Base-by-base conservation (phyloP, 1,140 invertebrate species). In the Dufourea novaeangliae region DNA sequence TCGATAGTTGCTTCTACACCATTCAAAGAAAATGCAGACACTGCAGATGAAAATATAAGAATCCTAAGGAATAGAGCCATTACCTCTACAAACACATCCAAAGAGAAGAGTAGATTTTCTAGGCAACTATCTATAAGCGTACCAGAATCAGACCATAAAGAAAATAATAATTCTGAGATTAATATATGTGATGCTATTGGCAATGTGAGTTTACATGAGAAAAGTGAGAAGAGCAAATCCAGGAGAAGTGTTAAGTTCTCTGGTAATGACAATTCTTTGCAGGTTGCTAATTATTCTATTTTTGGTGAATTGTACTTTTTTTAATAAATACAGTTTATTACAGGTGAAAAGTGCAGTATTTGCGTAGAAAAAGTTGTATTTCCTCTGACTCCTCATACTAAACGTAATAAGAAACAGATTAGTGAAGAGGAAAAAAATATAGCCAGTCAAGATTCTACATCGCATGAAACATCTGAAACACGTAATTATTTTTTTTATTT, bases 171-270 rank as follows among this genome's bases (percentile, higher is more conserved):
- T 14, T n/a, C 39, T 41, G 25, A 69, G 8, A 44, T 5, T 22
- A 8, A 41, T 20, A 5, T 41, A 59, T 7, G 7, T n/a, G 57
- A 3, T 22, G 29, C 11, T 4, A 17, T 41, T 8, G 3, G 66
- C 20, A 59, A 57, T 10, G 52, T 10, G 5, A 25, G 11, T 44
- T 34, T 56, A 25, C 66, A 63, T 44, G 44, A 73, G 7, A 50
- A 54, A 52, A 22, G 8, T 11, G 6, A 37, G 12, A 75, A 50
- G 0, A 76, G 46, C 27, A 78, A 75, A 11, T 56, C 79, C 11
- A 76, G 83, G 41, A 88, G 77, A 74, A 84, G 78, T 39, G 78
- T 86, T 22, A 69, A 59, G 61, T 87, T 88, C 54, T 62, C 61
- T 70, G 79, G 83, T 81, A 74, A 68, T 20, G 2, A 37, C 59